Evolutionary conservation across 2,797 vertebrate species (phyloP).

Genomic region (Chloroceryle inda): DNA sequence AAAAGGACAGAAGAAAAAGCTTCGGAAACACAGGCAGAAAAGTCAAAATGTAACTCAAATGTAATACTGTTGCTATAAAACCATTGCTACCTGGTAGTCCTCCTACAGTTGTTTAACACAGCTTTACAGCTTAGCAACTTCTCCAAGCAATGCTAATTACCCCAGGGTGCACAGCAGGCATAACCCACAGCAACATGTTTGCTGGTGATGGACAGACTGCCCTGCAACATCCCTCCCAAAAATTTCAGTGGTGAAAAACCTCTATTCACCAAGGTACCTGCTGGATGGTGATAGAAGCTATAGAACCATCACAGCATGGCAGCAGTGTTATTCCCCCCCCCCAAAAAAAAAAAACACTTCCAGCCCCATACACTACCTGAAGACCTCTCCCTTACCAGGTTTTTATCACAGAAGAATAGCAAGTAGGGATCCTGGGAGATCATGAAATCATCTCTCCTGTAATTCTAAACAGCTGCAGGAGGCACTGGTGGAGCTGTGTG

Average conservation of each 20-base stretch:
- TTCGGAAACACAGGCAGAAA: background rate
- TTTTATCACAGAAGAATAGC: background rate
- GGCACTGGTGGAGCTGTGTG: background rate
- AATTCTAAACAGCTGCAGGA: conserved; percentile 12
- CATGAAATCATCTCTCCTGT: background rate
- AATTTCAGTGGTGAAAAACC: background rate
- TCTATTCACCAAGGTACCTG: background rate
- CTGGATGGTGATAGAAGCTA: accelerated
- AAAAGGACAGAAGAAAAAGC: background rate
- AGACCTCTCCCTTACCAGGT: background rate
- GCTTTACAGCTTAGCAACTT: background rate
- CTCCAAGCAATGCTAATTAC: background rate
- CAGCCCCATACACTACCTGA: background rate
- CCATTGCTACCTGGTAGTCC: background rate
- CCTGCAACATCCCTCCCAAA: background rate
- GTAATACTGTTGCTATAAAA: background rate
- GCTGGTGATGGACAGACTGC: background rate
- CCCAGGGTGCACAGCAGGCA: background rate
- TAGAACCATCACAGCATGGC: background rate
- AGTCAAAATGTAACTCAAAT: background rate
- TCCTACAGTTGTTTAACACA: background rate
- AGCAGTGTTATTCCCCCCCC: too few relatives aligned
- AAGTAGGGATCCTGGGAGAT: background rate
- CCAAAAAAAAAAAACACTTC: background rate
- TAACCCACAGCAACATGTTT: background rate